A percentile compares a stretch with the other conserved stretches of the same genome.
Evolutionary conservation across 1,140 invertebrate species (phyloP).

Genomic region (Aphidius gifuensis): DNA sequence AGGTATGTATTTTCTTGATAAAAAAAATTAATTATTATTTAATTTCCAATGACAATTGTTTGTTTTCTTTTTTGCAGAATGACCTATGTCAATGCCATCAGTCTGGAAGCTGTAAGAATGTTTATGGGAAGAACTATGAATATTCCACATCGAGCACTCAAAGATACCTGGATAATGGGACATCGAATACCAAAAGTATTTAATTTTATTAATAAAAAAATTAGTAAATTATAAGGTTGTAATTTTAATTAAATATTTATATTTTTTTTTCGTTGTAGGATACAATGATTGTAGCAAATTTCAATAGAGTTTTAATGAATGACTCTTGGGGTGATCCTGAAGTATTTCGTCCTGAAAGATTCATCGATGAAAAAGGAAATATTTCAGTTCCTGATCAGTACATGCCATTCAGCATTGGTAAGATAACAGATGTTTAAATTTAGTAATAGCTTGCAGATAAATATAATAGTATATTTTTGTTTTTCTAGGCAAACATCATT

Average conservation of each 20-base stretch:
- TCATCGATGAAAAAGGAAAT: conserved; percentile 65
- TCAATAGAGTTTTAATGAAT: conserved; percentile 72
- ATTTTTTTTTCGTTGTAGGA: conserved; percentile 57
- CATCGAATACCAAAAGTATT: conserved; percentile 74
- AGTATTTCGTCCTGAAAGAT: conserved; percentile 74
- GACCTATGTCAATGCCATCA: conserved; percentile 76
- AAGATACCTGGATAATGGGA: conserved; percentile 67
- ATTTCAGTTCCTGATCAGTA: conserved; percentile 66
- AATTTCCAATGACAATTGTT: background rate
- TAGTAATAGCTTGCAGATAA: background rate
- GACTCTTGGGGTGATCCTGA: conserved; percentile 69
- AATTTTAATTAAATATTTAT: background rate
- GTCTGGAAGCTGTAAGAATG: conserved; percentile 72
- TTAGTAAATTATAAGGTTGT: background rate
- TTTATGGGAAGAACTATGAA: conserved; percentile 76
- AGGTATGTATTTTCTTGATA: conserved; percentile 52
- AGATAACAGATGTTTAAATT: background rate
- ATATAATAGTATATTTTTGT: conserved; percentile 5
- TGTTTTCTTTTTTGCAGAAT: conserved; percentile 59
- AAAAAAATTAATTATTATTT: conserved; percentile 1
- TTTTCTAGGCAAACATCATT: conserved; percentile 69
- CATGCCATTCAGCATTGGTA: conserved; percentile 75
- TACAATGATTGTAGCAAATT: conserved; percentile 81
- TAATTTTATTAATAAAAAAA: background rate
- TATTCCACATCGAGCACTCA: conserved; percentile 72